Conservation (phyloP, 2,888 invertebrate genomes). For the Drosophila niveifrons region DNA sequence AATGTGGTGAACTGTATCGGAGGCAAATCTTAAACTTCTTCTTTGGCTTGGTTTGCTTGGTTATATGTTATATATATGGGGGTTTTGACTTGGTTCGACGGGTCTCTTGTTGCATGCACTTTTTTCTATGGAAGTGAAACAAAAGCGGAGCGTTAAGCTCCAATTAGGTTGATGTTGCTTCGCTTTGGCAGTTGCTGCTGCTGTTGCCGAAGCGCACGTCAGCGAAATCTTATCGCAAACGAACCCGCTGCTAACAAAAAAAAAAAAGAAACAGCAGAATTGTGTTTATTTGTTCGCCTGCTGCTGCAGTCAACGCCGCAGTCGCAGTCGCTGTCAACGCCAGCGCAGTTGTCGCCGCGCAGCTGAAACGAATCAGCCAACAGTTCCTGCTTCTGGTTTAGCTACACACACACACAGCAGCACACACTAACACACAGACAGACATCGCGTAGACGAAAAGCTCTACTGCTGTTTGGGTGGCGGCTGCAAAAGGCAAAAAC, state of each 20-base stretch:
- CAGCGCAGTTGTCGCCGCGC: conserved; percentile 31
- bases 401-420: conserved; percentile 36
- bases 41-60: conserved; percentile 30
- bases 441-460: conserved; percentile 15
- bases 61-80: background rate
- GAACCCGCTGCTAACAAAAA: conserved; percentile 37
- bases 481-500: conserved; percentile 23
- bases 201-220: conserved; percentile 65
- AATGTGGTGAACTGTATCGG: conserved; percentile 55
- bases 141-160: conserved; percentile 78
- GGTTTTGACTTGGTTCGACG: conserved; percentile 66
- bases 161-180: conserved; percentile 68
- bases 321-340: conserved; percentile 16
- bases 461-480: conserved; percentile 16
- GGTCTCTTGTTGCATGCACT: conserved; percentile 77
- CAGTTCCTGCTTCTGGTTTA: conserved; percentile 82
- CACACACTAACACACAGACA: conserved; percentile 20
- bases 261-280: conserved; percentile 62
- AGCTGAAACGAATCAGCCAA: conserved; percentile 62
- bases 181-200: conserved; percentile 47
- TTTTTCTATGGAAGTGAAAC: conserved; percentile 79
- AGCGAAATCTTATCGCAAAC: conserved; percentile 79
- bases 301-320: conserved; percentile 24
- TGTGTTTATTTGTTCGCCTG: conserved; percentile 73
- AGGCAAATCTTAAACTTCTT: conserved; percentile 41